Evolutionary conservation across 2,113 vertebrate genomes (phyloP), one percentile per base, ranked within the genome.

Genomic region (Eurystomus gularis): DNA sequence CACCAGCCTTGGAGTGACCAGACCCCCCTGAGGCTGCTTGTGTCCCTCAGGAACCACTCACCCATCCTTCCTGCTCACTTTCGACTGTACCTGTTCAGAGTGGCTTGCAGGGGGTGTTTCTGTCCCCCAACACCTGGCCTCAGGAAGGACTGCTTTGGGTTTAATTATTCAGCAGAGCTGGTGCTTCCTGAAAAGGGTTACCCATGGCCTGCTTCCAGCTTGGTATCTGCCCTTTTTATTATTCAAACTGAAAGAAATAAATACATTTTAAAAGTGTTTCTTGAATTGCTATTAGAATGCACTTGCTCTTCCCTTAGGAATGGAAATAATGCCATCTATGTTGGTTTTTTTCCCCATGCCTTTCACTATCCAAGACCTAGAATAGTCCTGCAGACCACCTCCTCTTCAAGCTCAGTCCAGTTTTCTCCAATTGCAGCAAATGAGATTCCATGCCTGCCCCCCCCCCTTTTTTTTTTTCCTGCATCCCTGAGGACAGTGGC

Each of bases 11-110:
- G 49, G 23, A 69, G 29, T 35, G 39, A 26, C n/a, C 17, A 9
- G 26, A 16, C 48, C 17, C 29, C 17, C 17, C 14, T 15, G 8
- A 61, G 31, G 14, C 17, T 78, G 37, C 28, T 83, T 5, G 0
- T 26, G 26, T 35, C 17, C 35, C 25, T 14, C 3, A 3, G 44
- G 16, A 82, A 8, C 28, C 21, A 4, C 49, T 40, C 0, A 0
- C 17, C 11, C 1, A 3, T 54, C 51, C 8, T 58, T 48, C 12
- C 35, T 0, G 2, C 24, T 84, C 0, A 2, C 33, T 52, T 57
- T 68, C 29, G 4, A 17, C 40, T 1, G 0, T 42, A 52, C 44
- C 26, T 29, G 20, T 64, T 58, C 51, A 14, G 73, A 48, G 44
- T 1, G 6, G 26, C 64, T 68, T 55, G 33, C 2, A 20, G 24